phyloP scores from a whole-genome alignment of 2,888 invertebrate genomes.

The Philaethria dido region DNA sequence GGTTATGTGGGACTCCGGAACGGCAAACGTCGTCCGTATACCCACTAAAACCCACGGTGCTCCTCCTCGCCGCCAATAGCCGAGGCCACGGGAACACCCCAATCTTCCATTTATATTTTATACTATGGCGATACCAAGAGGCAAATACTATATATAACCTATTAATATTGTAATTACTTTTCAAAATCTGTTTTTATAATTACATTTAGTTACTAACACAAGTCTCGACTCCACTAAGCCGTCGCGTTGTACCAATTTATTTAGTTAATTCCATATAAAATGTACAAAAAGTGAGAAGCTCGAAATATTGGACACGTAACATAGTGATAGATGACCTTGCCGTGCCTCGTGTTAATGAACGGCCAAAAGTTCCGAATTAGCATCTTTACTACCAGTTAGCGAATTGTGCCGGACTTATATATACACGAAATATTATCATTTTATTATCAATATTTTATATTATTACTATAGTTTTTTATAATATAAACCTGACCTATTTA shows the following conservation, averaged over 20 bases:
- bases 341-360: constrained; percentile 42
- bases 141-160: no score
- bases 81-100: no score
- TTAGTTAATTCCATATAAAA: not conserved
- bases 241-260: constrained; percentile 14
- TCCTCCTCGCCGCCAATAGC: no score
- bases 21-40: no score
- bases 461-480: not conserved
- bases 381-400: constrained; percentile 32
- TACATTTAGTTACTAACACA: not conserved
- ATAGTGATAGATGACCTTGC: constrained; percentile 41
- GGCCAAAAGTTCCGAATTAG: constrained; percentile 28
- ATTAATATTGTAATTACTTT: not conserved
- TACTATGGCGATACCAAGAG: no score
- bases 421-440: not conserved
- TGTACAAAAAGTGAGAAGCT: constrained; percentile 5
- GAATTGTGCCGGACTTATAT: constrained; percentile 4
- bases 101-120: no score
- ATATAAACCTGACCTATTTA: constrained; percentile 8
- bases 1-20: no score
- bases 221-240: not conserved
- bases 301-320: constrained; percentile 27
- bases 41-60: no score
- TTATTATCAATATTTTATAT: not conserved
- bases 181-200: not conserved